Percentiles rank a stretch among this genome's conserved stretches.
phyloP scores from a whole-genome alignment of 2,888 invertebrate species.

The Pachymerium ferrugineum region DNA sequence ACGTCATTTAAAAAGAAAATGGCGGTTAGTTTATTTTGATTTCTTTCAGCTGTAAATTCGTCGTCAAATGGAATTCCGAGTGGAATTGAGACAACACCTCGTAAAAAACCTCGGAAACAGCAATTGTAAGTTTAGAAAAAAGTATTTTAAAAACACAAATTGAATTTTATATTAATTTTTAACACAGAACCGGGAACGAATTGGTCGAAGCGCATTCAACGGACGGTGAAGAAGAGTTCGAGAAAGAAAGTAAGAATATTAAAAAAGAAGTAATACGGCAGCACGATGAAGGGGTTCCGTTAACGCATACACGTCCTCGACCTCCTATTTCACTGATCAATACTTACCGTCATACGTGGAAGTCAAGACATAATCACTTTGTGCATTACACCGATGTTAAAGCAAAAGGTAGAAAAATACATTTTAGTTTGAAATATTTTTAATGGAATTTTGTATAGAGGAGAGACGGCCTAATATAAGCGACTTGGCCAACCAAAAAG shows the following conservation, averaged over 20 bases:
- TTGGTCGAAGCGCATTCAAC: slow-evolving; percentile 52
- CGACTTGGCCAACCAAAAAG: slow-evolving; percentile 81
- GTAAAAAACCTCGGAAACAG: slow-evolving; percentile 88
- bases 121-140: slow-evolving; percentile 61
- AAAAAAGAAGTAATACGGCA: slow-evolving; percentile 35
- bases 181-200: slow-evolving; percentile 54
- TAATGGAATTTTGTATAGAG: slow-evolving; percentile 50
- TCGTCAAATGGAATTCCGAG: neutral
- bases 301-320: slow-evolving; percentile 44
- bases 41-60: neutral
- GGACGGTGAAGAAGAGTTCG: slow-evolving; percentile 49
- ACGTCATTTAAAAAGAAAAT: neutral
- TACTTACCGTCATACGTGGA: slow-evolving; percentile 64
- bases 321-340: slow-evolving; percentile 56
- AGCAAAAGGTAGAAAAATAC: slow-evolving; percentile 54
- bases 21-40: neutral
- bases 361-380: slow-evolving; percentile 69
- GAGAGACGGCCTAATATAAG: slow-evolving; percentile 78
- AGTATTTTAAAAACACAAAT: neutral
- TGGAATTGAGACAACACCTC: slow-evolving; percentile 59
- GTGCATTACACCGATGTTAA: slow-evolving; percentile 73
- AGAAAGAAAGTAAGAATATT: slow-evolving; percentile 34
- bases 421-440: neutral
- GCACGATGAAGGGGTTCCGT: slow-evolving; percentile 48
- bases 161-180: neutral